Base-by-base conservation (phyloP, 2,113 vertebrate species). In the Lophura nycthemera region DNA sequence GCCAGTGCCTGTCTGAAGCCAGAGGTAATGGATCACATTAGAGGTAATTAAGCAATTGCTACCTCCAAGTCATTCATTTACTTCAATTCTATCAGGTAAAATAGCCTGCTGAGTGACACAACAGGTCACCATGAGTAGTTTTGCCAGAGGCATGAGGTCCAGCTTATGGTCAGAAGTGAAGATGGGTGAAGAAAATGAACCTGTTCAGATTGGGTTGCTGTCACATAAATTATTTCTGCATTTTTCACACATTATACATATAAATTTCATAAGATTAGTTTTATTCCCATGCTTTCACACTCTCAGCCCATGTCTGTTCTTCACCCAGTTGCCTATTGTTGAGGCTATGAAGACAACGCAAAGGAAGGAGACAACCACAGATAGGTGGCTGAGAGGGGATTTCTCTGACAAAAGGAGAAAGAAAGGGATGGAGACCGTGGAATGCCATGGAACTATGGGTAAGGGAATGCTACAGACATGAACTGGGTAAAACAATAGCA, bases 281-380 rank as follows among this genome's bases (percentile, higher is more conserved):
- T 29, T 54, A 54, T 29, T 54, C 10, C 43, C 30, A 25, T 1
- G 1, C 17, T 65, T 71, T 69, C 36, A 65, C 8, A 42, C 71
- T 34, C 2, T 8, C 32, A 21, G 29, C n/a, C 24, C 1, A 1
- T 3, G 61, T n/a, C 75, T 34, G 45, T 45, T 50, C 66, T 61
- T 27, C n/a, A 59, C 38, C 81, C 14, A 40, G 38, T 12, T 61
- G 32, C 12, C 0, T 0, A 12, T 20, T 63, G 70, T 47, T 83
- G 69, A 42, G 80, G 47, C 14, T n/a, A 17, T 13, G 16, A 74
- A 19, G 20, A 36, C 38, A 66, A 1, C 0, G 0, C 13, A 32
- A 69, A 30, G 25, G 16, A 76, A 4, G 13, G 27, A 69, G 36
- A 32, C 36, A 34, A 73, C 22, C 12, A 38, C 32, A 0, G 0